Conservation (phyloP, 2,888 invertebrate genomes). For the Eubasilissa splendida region DNA sequence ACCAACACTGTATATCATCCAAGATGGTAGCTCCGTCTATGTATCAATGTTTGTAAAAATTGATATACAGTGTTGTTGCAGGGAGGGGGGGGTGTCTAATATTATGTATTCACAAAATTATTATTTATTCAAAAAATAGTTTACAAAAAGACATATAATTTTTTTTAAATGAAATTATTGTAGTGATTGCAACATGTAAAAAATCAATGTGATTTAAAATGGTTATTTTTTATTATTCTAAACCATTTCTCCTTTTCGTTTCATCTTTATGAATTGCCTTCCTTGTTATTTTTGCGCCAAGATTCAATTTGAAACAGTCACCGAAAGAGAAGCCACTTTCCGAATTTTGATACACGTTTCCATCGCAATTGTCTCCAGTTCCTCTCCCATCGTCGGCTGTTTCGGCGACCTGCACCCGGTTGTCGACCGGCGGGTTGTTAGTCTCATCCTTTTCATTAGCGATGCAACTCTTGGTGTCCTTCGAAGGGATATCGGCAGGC, state of each 20-base stretch:
- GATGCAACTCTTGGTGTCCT: not conserved
- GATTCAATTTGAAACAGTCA: slow-evolving; percentile 6
- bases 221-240: slow-evolving; percentile 11
- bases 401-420: not conserved
- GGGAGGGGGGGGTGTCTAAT: too few relatives aligned
- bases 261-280: not conserved
- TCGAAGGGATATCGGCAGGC: not conserved
- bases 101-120: too few relatives aligned
- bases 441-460: not conserved
- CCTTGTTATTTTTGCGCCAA: not conserved
- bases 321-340: not conserved
- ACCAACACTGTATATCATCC: too few relatives aligned
- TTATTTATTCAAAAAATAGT: too few relatives aligned
- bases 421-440: not conserved
- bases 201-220: too few relatives aligned
- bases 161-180: too few relatives aligned
- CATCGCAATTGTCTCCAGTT: not conserved
- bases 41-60: too few relatives aligned
- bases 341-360: not conserved
- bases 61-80: too few relatives aligned
- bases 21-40: too few relatives aligned
- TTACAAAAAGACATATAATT: too few relatives aligned
- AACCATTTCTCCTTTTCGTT: slow-evolving; percentile 32
- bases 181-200: too few relatives aligned
- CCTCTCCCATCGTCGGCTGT: not conserved